A percentile compares a stretch with the other conserved stretches of the same genome.
phyloP scores from a whole-genome alignment of 2,113 vertebrate genomes.

The Cathartes aura region DNA sequence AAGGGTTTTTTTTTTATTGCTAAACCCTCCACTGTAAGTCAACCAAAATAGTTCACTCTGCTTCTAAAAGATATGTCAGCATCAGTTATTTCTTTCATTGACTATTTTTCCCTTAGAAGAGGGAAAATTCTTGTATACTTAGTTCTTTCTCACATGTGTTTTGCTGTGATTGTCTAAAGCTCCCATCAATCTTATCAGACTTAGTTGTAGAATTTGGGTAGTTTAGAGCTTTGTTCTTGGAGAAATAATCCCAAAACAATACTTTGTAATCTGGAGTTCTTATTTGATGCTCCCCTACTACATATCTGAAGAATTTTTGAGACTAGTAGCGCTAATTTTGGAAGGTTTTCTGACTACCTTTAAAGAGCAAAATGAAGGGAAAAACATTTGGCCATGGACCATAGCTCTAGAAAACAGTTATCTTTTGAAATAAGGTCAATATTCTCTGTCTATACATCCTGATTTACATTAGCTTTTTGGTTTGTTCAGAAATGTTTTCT shows the following conservation, averaged over 20 bases:
- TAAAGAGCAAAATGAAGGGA: not conserved
- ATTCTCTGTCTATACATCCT: not conserved
- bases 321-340: not conserved
- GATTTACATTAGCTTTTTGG: not conserved
- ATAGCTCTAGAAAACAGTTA: not conserved
- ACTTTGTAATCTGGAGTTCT: not conserved
- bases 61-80: not conserved
- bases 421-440: not conserved
- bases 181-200: not conserved
- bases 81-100: not conserved
- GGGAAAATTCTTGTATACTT: not conserved
- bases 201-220: not conserved
- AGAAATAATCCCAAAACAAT: not conserved
- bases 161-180: not conserved
- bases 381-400: not conserved
- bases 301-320: not conserved
- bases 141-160: not conserved
- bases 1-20: not conserved
- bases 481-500: not conserved
- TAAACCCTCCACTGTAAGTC: not conserved
- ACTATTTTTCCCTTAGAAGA: not conserved
- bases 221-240: not conserved
- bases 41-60: not conserved
- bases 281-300: not conserved
- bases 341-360: not conserved